Percentiles rank a stretch among this genome's conserved stretches.
These are phyloP conservation scores for Callipepla californica DNA, from an alignment of 2,113 vertebrate genomes.

Conservation along the genomic window DNA sequence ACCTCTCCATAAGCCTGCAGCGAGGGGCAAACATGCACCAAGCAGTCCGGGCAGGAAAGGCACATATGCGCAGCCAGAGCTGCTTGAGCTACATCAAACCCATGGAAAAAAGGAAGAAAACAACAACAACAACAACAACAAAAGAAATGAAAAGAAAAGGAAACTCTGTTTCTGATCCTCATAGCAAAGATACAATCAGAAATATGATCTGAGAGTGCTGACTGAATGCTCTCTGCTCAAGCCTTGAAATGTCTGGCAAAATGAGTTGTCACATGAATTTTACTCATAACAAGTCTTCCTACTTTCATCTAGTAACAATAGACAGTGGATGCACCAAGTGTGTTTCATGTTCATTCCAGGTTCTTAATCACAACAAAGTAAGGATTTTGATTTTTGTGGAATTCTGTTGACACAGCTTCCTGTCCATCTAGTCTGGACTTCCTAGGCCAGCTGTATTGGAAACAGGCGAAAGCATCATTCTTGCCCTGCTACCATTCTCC, in stretches of 20 bases:
- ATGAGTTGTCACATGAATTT: constrained; percentile 22
- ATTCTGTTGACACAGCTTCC: background rate
- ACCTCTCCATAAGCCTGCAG: background rate
- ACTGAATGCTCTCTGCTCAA: constrained; percentile 51
- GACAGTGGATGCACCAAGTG: background rate
- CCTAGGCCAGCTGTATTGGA: background rate
- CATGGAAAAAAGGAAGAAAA: background rate
- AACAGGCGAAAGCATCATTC: background rate
- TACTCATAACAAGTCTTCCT: constrained; percentile 10
- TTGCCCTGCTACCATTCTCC: background rate
- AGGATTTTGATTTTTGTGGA: background rate
- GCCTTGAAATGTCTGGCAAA: constrained; percentile 26
- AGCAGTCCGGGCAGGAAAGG: background rate
- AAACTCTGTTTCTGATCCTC: constrained; percentile 52
- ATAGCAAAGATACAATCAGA: constrained; percentile 58
- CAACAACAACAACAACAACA: too few relatives aligned
- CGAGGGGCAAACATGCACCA: fast-evolving
- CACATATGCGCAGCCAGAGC: background rate
- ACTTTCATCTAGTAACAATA: constrained; percentile 59
- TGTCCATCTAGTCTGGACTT: background rate
- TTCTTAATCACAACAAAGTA: background rate
- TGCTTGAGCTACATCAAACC: background rate
- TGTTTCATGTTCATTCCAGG: background rate
- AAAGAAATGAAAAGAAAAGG: background rate
- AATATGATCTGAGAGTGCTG: constrained; percentile 34